phyloP scores from a whole-genome alignment of 2,888 invertebrate genomes.

The Heliconius ismenius region DNA sequence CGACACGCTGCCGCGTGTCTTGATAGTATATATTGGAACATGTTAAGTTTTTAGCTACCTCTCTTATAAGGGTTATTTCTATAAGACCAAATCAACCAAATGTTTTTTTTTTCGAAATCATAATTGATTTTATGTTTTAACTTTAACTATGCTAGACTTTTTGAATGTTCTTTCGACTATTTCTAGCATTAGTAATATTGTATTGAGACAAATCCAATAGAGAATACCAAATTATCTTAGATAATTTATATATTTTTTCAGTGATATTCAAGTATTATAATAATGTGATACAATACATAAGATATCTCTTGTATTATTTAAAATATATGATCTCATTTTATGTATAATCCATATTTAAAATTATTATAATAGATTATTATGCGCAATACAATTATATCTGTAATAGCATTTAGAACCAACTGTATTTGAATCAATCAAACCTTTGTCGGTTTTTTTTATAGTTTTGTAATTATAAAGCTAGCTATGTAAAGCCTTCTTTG shows the following conservation, averaged over 20 bases:
- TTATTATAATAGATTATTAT: slow-evolving; percentile 43
- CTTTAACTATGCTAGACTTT: slow-evolving; percentile 39
- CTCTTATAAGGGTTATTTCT: slow-evolving; percentile 46
- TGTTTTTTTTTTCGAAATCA: slow-evolving; percentile 15
- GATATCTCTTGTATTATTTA: slow-evolving; percentile 45
- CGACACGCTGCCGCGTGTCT: too few species aligned
- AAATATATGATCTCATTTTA: slow-evolving; percentile 58
- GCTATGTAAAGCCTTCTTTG: slow-evolving; percentile 76
- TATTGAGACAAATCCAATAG: slow-evolving; percentile 31
- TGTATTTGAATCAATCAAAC: slow-evolving; percentile 49
- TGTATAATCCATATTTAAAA: slow-evolving; percentile 51
- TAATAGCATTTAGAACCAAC: slow-evolving; percentile 51
- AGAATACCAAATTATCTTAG: slow-evolving; percentile 38
- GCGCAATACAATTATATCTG: slow-evolving; percentile 43
- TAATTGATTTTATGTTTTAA: slow-evolving; percentile 30
- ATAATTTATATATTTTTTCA: slow-evolving; percentile 57
- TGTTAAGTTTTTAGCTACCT: slow-evolving; percentile 49
- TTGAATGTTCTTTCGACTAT: slow-evolving; percentile 47
- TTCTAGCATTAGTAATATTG: slow-evolving; percentile 31
- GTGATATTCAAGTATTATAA: slow-evolving; percentile 54
- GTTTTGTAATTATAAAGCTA: slow-evolving; percentile 72
- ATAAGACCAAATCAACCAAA: slow-evolving; percentile 23
- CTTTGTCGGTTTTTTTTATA: slow-evolving; percentile 52
- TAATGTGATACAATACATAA: slow-evolving; percentile 49
- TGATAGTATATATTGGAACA: slow-evolving; percentile 49